Conservation (phyloP, 2,113 vertebrate genomes). For the Vidua chalybeata region DNA sequence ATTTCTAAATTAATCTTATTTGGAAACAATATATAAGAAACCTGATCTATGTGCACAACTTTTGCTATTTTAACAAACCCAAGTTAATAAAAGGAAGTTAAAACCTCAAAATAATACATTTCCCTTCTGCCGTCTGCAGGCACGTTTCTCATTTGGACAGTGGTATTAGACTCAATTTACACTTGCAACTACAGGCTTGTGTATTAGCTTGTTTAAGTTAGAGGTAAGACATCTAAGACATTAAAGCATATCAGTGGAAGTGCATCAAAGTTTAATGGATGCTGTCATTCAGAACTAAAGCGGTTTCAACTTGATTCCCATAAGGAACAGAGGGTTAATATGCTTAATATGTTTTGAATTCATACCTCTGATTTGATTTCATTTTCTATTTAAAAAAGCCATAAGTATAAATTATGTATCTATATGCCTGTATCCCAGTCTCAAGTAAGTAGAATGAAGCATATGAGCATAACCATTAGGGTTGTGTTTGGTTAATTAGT, state of each 20-base stretch:
- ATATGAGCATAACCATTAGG: not conserved
- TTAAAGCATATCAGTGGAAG: not conserved
- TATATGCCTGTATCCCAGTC: not conserved
- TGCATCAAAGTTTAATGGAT: constrained; percentile 29
- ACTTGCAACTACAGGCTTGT: not conserved
- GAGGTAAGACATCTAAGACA: not conserved
- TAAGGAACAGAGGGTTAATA: not conserved
- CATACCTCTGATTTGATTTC: constrained; percentile 19
- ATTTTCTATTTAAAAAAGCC: not conserved
- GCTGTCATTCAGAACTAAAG: not conserved
- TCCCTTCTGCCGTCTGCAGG: not conserved
- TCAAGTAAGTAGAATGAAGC: not conserved
- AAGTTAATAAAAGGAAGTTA: not conserved
- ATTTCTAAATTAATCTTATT: not conserved
- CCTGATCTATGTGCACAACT: not conserved
- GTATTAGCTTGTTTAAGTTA: constrained; percentile 9
- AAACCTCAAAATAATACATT: not conserved
- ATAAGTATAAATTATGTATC: not conserved
- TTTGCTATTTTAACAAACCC: not conserved
- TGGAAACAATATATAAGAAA: not conserved
- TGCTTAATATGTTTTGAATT: constrained; percentile 17
- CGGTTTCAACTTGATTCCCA: not conserved
- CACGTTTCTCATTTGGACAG: rapidly evolving
- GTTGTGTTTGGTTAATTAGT: not conserved
- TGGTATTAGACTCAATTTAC: not conserved